These are phyloP conservation scores for Harpegnathos saltator DNA, from an alignment of 1,140 invertebrate species.

Conservation along the genomic window DNA sequence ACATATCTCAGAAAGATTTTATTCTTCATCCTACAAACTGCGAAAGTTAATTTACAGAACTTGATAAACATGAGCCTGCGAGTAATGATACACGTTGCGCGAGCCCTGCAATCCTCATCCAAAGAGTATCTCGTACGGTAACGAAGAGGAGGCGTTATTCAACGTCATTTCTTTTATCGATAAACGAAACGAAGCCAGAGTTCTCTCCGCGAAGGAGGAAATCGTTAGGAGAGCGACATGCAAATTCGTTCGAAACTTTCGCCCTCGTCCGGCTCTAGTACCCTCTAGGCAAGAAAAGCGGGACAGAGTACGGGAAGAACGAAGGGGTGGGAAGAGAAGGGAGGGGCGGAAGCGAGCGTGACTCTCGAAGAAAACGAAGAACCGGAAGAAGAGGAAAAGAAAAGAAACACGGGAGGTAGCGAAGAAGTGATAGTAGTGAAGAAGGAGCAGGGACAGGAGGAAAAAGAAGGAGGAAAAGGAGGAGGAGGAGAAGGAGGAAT, in stretches of 20 bases:
- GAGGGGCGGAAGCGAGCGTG: neutral
- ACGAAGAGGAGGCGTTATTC: conserved; percentile 65
- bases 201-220: conserved; percentile 73
- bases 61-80: neutral
- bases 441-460: no score
- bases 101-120: no score
- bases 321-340: conserved; percentile 1
- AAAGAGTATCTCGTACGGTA: conserved; percentile 64
- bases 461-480: conserved; percentile 43
- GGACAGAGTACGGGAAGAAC: conserved; percentile 39
- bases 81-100: conserved; percentile 26
- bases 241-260: conserved; percentile 78
- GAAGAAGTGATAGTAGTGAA: no score
- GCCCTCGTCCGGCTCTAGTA: conserved; percentile 66
- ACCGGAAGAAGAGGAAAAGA: neutral
- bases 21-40: neutral
- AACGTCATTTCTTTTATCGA: conserved; percentile 76
- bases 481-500: conserved; percentile 52
- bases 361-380: conserved; percentile 65
- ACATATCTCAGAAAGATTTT: neutral
- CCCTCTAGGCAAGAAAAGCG: conserved; percentile 74
- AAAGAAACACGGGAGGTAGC: neutral
- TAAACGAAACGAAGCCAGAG: conserved; percentile 71
- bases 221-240: conserved; percentile 79
- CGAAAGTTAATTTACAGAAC: conserved; percentile 2